Evolutionary conservation across 2,797 vertebrate species (phyloP), one percentile per base, ranked within the genome.

Genomic region (Lithobates pipiens): DNA sequence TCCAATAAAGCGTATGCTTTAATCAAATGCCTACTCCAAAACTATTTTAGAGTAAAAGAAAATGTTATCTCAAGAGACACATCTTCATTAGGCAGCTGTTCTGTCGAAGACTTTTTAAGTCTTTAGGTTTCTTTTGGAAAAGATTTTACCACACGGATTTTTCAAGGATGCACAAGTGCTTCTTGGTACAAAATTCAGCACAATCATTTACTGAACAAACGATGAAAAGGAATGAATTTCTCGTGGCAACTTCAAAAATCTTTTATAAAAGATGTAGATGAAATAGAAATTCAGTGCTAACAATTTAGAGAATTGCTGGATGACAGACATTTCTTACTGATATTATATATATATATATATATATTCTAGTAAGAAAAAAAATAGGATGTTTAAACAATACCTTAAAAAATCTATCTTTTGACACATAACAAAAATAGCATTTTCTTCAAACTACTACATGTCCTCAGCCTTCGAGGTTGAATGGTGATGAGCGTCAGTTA

Each of bases 81-180:
- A 68, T 57, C 78, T 80, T 80, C 67, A 80, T 80, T 71, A 71
- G 67, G 1, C 50, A 36, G 67, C 23, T 23, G 34, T 80, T 69
- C 68, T 80, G 44, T 71, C 27, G 32, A 80, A 71, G 25, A 71
- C 67, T 80, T 80, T 70, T 70, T 32, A 80, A 80, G 69, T 23
- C 78, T 36, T 80, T 80, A 23, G 39, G 29, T 80, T 54, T 11
- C 44, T 71, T 9, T 23, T 71, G 11, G 23, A 57, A 50, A 34
- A 11, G n/a, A 29, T 63, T 46, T 63, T 21, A 27, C 5, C n/a
- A 54, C 27, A n/a, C 21, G 34, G 34, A 69, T 80, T 79, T 80
- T 80, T 70, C 68, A 80, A 71, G 67, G 29, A 54, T 80, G 67
- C 42, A 70, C 32, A 57, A 80, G 32, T 21, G 11, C 44, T 71